Conservation (phyloP, 2,113 vertebrate species). For the Anarrhichthys ocellatus region DNA sequence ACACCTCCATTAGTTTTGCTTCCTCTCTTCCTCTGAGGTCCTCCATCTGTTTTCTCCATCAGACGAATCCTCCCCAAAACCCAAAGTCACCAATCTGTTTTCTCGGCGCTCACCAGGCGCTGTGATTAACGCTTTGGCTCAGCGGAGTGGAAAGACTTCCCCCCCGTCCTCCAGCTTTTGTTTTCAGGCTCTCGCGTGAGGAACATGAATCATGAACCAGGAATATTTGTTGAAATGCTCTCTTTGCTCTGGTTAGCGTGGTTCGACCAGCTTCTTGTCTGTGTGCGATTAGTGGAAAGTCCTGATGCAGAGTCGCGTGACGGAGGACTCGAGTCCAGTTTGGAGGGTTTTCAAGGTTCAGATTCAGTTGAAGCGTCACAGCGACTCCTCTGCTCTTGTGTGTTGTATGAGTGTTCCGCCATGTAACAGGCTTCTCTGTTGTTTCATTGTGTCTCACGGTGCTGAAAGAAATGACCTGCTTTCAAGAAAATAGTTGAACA, state of each 20-base stretch:
- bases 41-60: slow-evolving; percentile 41
- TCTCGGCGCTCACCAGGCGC: not conserved
- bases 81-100: slow-evolving; percentile 4
- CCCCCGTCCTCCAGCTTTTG: slow-evolving; percentile 30
- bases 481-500: no score
- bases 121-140: slow-evolving; percentile 30
- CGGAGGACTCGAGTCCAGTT: not conserved
- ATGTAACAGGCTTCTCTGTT: no score
- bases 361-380: not conserved
- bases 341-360: not conserved
- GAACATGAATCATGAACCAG: slow-evolving; percentile 41
- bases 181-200: slow-evolving; percentile 32
- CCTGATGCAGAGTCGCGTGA: slow-evolving; percentile 24
- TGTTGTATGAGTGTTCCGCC: no score
- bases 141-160: slow-evolving; percentile 37
- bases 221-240: slow-evolving; percentile 24
- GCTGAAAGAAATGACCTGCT: no score
- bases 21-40: slow-evolving; percentile 16
- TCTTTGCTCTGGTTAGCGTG: slow-evolving; percentile 46
- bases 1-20: slow-evolving; percentile 1
- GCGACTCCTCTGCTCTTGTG: not conserved
- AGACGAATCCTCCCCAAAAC: slow-evolving; percentile 34
- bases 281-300: slow-evolving; percentile 29
- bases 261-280: not conserved
- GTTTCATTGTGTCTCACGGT: no score